Base-by-base conservation (phyloP, 2,113 vertebrate genomes). In the Anarhynchus alexandrinus region DNA sequence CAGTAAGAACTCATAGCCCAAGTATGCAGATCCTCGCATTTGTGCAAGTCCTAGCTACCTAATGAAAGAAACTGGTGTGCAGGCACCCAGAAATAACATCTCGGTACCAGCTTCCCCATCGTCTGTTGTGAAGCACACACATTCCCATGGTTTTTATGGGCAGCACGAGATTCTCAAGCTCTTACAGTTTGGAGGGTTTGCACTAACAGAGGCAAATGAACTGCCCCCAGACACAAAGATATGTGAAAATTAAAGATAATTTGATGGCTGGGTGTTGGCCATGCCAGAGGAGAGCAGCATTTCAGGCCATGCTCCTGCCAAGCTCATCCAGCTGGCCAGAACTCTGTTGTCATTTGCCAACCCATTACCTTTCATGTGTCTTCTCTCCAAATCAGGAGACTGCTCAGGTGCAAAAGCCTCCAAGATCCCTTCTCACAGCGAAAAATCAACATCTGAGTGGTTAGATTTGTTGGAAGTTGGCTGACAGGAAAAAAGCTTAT, bases 1-100 rank as follows among this genome's bases (percentile, higher is more conserved):
- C 40, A 52, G 40, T 72, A 72, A 61, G 38, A 78, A 55, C 22
- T 72, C 58, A 36, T 5, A 66, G 58, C 25, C 40, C 64, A 34
- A 3, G 1, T 47, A 23, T 11, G 15, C 1, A 0, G 69, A 58
- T 29, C 9, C 22, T 14, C 5, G 4, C 22, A 22, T 32, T 22
- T 43, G 42, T 74, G 42, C 51, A 71, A 58, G 30, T 52, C 34
- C 34, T 19, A 62, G 29, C 25, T 58, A 49, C 27, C 45, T 36
- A 40, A 36, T n/a, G 29, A 78, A 36, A 21, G 5, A 67, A 45
- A 65, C 8, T 21, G 10, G 55, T 40, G 30, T 21, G 26, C 27
- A 45, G 15, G 12, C 25, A 73, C 29, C 6, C 43, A 52, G 49
- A 64, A 74, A 12, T 36, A 70, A 18, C 43, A 34, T 7, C 51